Base-by-base conservation (phyloP, 2,888 invertebrate species). In the Hypena proboscidalis region DNA sequence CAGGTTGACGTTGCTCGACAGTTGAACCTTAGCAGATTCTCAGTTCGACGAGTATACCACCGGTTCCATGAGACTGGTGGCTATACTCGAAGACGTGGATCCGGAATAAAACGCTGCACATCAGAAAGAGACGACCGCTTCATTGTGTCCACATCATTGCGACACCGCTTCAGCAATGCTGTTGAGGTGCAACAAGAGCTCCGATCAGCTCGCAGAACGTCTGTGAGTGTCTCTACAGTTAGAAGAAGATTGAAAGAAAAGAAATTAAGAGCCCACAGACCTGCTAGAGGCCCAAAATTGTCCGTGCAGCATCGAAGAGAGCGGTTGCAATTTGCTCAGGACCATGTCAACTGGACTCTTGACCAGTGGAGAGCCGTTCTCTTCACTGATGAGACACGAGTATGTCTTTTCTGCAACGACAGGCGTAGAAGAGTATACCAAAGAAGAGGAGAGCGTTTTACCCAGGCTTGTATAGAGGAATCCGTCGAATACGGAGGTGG, bases 361-460 rank as follows among this genome's bases (percentile, higher is more conserved):
- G 34, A 51, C 11, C 38, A 53, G 33, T 46, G 38, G 52, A 46
- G 14, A 14, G 26, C 13, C 7, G 27, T 52, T 8, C 34, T 52
- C 11, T 45, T 43, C 21, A 29, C 43, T 5, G 49, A 56, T 26
- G 49, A 51, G 22, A 29, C 21, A 14, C 27, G 37, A 17, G 40
- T 49, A 14, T 49, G 37, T 37, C 43, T 57, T 30, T 49, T 36
- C 35, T 43, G 42, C 39, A 46, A 55, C 17, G 54, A 37, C 19
- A 31, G 49, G 33, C 51, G 52, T 14, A 50, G 25, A 47, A 55
- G 49, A 55, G 51, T 49, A 5, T 49, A 53, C 39, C 40, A 50
- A 23, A 50, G 48, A 9, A 29, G 31, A n/a, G 38, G 31, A 13
- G 17, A 30, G 13, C 10, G 23, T 10, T 21, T 14, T 3, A 8